These are phyloP conservation scores for Ceuthmochares aereus DNA, from an alignment of 2,113 vertebrate species.

Conservation along the genomic window DNA sequence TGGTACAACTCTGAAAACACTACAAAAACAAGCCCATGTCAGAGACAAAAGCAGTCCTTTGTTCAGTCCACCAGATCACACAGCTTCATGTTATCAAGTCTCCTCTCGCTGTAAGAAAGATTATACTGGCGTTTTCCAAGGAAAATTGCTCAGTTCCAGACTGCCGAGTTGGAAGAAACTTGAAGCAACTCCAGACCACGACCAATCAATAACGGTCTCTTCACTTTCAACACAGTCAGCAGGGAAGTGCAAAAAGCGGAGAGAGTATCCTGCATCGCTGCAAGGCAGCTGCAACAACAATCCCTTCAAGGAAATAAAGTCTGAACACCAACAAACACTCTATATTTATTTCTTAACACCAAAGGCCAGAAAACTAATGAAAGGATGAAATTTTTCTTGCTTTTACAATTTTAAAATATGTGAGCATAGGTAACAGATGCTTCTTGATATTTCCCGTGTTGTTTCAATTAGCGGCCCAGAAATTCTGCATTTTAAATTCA, in stretches of 20 bases:
- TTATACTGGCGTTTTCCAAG: not conserved
- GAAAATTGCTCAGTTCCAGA: not conserved
- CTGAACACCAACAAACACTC: not conserved
- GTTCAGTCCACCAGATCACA: not conserved
- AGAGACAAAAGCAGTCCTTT: not conserved
- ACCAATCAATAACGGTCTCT: not conserved
- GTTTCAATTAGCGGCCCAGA: not conserved
- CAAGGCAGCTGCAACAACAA: fast-evolving
- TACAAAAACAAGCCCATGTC: not conserved
- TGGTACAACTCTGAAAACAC: not conserved
- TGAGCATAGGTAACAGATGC: not conserved
- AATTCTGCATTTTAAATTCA: not conserved
- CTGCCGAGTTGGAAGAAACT: not conserved
- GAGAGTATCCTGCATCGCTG: not conserved
- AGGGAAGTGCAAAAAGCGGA: not conserved
- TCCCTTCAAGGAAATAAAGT: not conserved
- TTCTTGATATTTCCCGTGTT: not conserved
- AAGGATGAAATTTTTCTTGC: not conserved
- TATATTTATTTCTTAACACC: not conserved
- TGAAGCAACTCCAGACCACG: not conserved
- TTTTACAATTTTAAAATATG: not conserved
- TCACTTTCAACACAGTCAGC: not conserved
- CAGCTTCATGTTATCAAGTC: not conserved
- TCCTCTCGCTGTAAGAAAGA: not conserved
- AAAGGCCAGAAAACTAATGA: not conserved